Evolutionary conservation across 2,113 vertebrate species (phyloP).

Genomic region (Phasianus colchicus): DNA sequence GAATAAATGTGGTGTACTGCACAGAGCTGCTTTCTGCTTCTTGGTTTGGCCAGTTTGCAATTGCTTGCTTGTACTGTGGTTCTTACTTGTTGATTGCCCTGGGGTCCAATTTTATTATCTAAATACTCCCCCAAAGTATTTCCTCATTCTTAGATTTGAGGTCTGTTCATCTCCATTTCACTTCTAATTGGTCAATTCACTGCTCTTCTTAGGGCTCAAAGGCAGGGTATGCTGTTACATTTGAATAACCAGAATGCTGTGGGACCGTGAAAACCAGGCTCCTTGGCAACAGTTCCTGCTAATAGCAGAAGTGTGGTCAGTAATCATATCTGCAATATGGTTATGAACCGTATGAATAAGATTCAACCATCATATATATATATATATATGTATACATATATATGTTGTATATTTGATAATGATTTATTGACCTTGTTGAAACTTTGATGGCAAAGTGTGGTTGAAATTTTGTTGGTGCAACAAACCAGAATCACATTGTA

Average conservation of each 20-base stretch:
- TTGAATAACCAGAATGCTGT: not conserved
- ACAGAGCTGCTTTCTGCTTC: not conserved
- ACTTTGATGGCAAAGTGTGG: not conserved
- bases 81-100: conserved; percentile 10
- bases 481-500: no score
- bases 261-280: not conserved
- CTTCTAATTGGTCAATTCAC: not conserved
- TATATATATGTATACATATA: no score
- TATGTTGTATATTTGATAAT: not conserved
- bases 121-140: not conserved
- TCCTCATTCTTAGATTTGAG: conserved; percentile 14
- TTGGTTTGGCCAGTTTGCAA: conserved; percentile 22
- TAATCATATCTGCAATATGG: not conserved
- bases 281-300: not conserved
- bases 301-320: not conserved
- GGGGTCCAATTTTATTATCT: not conserved
- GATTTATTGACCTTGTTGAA: not conserved
- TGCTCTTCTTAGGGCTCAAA: not conserved
- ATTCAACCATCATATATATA: not conserved
- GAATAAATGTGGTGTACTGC: conserved; percentile 8
- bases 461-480: not conserved
- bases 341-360: not conserved
- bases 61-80: not conserved
- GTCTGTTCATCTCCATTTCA: conserved; percentile 24
- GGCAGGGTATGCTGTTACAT: not conserved